Evolutionary conservation across 2,888 invertebrate genomes (phyloP), one percentile per base, ranked within the genome.

Genomic region (Nemapogon koenigi): DNA sequence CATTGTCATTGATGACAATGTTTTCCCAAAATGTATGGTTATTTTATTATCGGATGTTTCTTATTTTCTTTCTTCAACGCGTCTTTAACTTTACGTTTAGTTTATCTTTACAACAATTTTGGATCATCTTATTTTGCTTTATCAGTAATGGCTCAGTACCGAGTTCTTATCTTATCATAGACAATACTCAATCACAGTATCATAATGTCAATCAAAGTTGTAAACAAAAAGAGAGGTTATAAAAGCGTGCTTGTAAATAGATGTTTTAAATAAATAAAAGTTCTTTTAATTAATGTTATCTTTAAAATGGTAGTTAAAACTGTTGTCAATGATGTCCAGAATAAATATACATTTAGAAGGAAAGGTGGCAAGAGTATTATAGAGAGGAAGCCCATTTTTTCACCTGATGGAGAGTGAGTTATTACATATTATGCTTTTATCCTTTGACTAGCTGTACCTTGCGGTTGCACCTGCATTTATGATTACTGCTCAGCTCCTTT

Each of bases 281-380:
- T 7, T 22, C 6, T 22, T 22, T 22, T 22, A 10, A 22, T 10
- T 22, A 22, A 22, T 22, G 22, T 6, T 7, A 6, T 10, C 10
- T 7, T 35, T 4, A 62, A 56, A 57, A 76, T 75, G 75, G 72
- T 62, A 39, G 57, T 70, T 2, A 55, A 59, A 50, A 49, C 43
- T 15, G 22, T 6, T 18, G n/a, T 22, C 11, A 27, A 35, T 18
- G 15, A 11, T 22, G 13, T 8, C 7, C 10, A 16, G 7, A 27
- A 14, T 3, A 28, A 64, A 38, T 78, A 72, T 43, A 56, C 50
- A 27, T 63, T 76, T 48, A 57, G 51, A 37, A 62, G 76, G 53
- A 78, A 75, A 58, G 78, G 76, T 32, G 79, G 80, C 4, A 65
- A 68, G 48, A 78, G 68, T 63, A 66, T 80, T 35, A 72, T 78